Conservation (phyloP, 2,797 vertebrate genomes). For the Acomys russatus region DNA sequence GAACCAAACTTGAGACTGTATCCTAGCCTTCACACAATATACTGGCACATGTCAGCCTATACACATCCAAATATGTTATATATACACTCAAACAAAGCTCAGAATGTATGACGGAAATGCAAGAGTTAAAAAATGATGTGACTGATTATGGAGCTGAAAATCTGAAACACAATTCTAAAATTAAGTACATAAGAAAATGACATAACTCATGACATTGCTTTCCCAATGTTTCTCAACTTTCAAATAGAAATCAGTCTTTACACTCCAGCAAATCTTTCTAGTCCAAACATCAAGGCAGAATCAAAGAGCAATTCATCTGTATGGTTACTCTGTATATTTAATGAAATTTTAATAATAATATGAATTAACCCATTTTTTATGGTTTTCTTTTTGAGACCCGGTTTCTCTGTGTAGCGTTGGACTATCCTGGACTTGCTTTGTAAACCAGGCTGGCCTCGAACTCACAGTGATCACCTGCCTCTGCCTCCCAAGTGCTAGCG, state of each 20-base stretch:
- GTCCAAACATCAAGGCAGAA: not conserved
- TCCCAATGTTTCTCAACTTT: not conserved
- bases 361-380: not conserved
- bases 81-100: not conserved
- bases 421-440: too few relatives aligned
- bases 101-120: not conserved
- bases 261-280: not conserved
- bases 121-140: not conserved
- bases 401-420: too few relatives aligned
- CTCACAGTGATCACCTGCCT: too few relatives aligned
- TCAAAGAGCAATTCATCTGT: not conserved
- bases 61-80: not conserved
- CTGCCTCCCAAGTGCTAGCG: too few relatives aligned
- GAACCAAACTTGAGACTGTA: not conserved
- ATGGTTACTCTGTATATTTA: not conserved
- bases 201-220: slow-evolving; percentile 21
- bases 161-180: not conserved
- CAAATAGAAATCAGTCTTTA: not conserved
- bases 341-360: not conserved
- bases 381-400: too few relatives aligned
- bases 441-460: too few relatives aligned
- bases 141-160: not conserved
- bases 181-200: slow-evolving; percentile 12
- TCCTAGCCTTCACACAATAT: not conserved
- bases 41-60: not conserved